These are phyloP conservation scores for Antennarius striatus DNA, from an alignment of 2,113 vertebrate species.

Conservation along the genomic window DNA sequence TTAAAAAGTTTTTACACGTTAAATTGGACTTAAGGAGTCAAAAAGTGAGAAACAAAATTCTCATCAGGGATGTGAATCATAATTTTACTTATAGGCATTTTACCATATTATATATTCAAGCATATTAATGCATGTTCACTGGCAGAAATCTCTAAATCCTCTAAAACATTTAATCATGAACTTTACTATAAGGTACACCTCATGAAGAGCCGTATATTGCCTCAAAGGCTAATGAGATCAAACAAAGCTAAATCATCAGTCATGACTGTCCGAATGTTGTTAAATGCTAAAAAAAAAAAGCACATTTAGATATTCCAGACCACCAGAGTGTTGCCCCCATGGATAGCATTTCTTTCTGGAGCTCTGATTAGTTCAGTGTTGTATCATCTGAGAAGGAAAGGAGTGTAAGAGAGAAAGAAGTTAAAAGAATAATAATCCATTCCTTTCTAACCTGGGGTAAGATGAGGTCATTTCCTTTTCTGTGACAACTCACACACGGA, in stretches of 20 bases:
- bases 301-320: slow-evolving; percentile 36
- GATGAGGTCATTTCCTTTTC: slow-evolving; percentile 81
- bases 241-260: slow-evolving; percentile 4
- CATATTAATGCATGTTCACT: no score
- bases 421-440: slow-evolving; percentile 68
- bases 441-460: slow-evolving; percentile 75
- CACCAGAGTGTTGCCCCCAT: slow-evolving; percentile 23
- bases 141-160: no score
- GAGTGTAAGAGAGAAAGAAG: slow-evolving; percentile 27
- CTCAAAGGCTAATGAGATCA: background rate
- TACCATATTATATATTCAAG: no score
- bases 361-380: slow-evolving; percentile 52
- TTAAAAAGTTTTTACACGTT: no score
- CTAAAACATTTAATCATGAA: no score
- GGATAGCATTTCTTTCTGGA: slow-evolving; percentile 14
- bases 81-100: no score
- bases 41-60: no score
- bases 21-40: no score
- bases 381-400: slow-evolving; percentile 46
- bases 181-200: no score
- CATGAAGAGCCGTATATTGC: no score
- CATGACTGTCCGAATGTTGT: slow-evolving; percentile 2
- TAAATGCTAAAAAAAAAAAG: slow-evolving; percentile 17
- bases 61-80: no score
- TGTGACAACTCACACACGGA: slow-evolving; percentile 71